These are phyloP conservation scores for Sula dactylatra DNA, from an alignment of 2,113 vertebrate species.

Conservation along the genomic window DNA sequence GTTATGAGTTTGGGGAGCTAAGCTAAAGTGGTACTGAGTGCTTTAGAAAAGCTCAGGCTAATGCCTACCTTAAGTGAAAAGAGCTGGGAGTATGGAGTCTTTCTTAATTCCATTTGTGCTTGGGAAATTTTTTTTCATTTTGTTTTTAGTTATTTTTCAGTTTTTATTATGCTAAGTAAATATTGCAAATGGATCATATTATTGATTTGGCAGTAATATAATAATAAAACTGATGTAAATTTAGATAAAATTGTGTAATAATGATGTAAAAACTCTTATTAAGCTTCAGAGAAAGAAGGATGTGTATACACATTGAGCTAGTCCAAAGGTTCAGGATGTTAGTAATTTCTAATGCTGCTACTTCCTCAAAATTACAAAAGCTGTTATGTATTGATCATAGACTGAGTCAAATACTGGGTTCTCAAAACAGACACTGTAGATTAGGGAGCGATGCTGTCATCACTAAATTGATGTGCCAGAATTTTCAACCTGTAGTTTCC, in stretches of 20 bases:
- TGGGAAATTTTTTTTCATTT: background rate
- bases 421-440: background rate
- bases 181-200: background rate
- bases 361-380: background rate
- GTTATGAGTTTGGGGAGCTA: background rate
- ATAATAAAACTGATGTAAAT: background rate
- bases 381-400: background rate
- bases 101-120: background rate
- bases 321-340: background rate
- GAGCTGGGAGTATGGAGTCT: background rate
- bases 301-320: background rate
- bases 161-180: slow-evolving; percentile 18
- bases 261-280: background rate
- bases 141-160: background rate
- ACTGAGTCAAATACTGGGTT: background rate
- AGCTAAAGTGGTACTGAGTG: background rate
- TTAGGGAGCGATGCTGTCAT: background rate
- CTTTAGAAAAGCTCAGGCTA: background rate
- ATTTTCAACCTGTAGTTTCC: background rate
- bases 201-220: background rate
- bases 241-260: slow-evolving; percentile 14
- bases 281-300: background rate
- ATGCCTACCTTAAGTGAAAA: background rate
- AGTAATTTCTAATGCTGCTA: background rate
- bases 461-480: background rate